Evolutionary conservation across 1,140 invertebrate species (phyloP), one percentile per base, ranked within the genome.

Genomic region (Aleiodes sp.): DNA sequence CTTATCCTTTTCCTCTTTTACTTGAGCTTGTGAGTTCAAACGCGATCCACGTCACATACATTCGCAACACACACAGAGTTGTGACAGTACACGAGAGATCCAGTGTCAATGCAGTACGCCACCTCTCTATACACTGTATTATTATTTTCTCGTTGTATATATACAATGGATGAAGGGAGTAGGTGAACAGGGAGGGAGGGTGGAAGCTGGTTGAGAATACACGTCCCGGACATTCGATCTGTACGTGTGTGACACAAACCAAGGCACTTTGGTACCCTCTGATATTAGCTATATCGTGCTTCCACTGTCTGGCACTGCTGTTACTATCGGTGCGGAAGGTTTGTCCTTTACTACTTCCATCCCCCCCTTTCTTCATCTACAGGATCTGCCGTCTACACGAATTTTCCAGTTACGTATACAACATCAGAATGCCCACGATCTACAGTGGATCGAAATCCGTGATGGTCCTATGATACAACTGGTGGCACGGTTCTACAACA

Each of bases 71-170:
- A n/a, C n/a, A n/a, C n/a, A n/a, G n/a, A n/a, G n/a, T n/a, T n/a
- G n/a, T n/a, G n/a, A n/a, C n/a, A n/a, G n/a, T n/a, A n/a, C n/a
- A n/a, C n/a, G n/a, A n/a, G n/a, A n/a, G n/a, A n/a, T n/a, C n/a
- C n/a, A n/a, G n/a, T n/a, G n/a, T n/a, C n/a, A n/a, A n/a, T n/a
- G n/a, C n/a, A n/a, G n/a, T n/a, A n/a, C 41, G 19, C 46, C 46
- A 16, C 46, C 21, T 4, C 46, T 24, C 10, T 4, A 52, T 24
- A 9, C 10, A 61, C 10, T 16, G 59, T 19, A 52, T 68, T 69
- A 76, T 76, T 72, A 70, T 72, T 70, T 72, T 71, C 75, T 73
- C 65, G 73, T 68, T 60, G 75, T 46, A 73, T 74, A 68, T 63
- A 65, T 65, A 43, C 64, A 57, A 28, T 28, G 65, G 69, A 57